These are phyloP conservation scores for Meta bourneti DNA, from an alignment of 2,888 invertebrate genomes.

Conservation along the genomic window DNA sequence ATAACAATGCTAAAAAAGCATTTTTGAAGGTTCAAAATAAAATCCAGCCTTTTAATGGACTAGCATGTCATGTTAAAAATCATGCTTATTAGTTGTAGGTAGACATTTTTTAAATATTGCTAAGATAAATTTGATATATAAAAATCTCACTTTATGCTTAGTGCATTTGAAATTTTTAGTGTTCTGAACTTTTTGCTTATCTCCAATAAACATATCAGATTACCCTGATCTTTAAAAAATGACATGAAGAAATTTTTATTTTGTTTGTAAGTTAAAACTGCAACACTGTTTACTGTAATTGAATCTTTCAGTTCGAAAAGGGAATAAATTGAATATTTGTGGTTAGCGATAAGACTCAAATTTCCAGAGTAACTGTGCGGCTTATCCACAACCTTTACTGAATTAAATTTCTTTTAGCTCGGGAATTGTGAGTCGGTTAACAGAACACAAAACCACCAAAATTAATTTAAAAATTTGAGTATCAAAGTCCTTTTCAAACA, in stretches of 20 bases:
- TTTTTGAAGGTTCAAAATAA: background rate
- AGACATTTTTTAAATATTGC: conserved; percentile 53
- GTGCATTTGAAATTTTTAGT: conserved; percentile 1
- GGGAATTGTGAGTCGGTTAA: no score
- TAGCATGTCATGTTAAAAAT: conserved; percentile 12
- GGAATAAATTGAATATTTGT: no score
- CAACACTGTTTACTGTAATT: no score
- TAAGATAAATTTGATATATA: conserved; percentile 58
- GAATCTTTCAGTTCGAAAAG: no score
- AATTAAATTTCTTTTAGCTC: no score
- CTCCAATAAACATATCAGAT: background rate
- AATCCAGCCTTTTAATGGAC: background rate
- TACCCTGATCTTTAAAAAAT: conserved; percentile 3
- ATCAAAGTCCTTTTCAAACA: no score
- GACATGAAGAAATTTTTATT: background rate
- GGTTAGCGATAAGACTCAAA: no score
- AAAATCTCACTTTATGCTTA: conserved; percentile 46
- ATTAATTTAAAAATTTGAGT: no score
- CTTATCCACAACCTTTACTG: no score
- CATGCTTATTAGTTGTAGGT: background rate
- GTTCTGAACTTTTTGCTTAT: conserved; percentile 6
- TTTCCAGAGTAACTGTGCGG: no score
- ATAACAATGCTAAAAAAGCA: background rate
- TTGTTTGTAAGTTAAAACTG: background rate
- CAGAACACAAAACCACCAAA: no score